Evolutionary conservation across 2,888 invertebrate species (phyloP).

Genomic region (Sminthurinus aureus): DNA sequence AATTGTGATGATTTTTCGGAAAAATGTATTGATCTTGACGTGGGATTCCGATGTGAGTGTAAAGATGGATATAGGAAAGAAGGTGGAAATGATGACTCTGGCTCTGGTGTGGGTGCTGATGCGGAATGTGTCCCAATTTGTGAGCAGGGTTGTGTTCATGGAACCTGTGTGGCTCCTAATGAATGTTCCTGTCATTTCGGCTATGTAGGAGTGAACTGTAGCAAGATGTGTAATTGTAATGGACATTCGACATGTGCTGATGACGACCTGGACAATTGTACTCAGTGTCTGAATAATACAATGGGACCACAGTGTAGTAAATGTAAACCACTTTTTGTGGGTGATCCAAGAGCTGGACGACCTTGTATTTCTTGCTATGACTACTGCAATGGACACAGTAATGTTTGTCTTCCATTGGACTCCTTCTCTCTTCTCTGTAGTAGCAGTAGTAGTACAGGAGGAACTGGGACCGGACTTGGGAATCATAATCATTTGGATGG

Average conservation of each 20-base stretch:
- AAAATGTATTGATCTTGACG: slow-evolving; percentile 81
- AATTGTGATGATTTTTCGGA: slow-evolving; percentile 87
- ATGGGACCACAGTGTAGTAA: slow-evolving; percentile 91
- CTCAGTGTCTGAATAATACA: slow-evolving; percentile 89
- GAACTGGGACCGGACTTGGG: neutral
- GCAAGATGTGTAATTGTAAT: slow-evolving; percentile 92
- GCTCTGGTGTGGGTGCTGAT: no score
- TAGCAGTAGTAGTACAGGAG: neutral
- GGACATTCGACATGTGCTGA: slow-evolving; percentile 93
- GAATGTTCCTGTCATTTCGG: slow-evolving; percentile 91
- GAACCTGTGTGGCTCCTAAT: slow-evolving; percentile 82
- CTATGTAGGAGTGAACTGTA: slow-evolving; percentile 92
- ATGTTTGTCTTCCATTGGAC: slow-evolving; percentile 73
- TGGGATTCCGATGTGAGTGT: slow-evolving; percentile 87
- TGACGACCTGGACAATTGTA: slow-evolving; percentile 80
- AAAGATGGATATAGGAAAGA: slow-evolving; percentile 48
- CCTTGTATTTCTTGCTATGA: slow-evolving; percentile 86
- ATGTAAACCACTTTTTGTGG: slow-evolving; percentile 89
- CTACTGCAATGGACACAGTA: slow-evolving; percentile 89
- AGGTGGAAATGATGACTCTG: slow-evolving; percentile 59
- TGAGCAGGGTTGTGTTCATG: slow-evolving; percentile 84
- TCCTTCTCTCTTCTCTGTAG: slow-evolving; percentile 52
- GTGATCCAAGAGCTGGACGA: slow-evolving; percentile 83
- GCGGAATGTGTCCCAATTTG: slow-evolving; percentile 77
- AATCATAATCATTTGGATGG: no score